Conservation (phyloP, 1,140 invertebrate species). For the Zophobas morio region DNA sequence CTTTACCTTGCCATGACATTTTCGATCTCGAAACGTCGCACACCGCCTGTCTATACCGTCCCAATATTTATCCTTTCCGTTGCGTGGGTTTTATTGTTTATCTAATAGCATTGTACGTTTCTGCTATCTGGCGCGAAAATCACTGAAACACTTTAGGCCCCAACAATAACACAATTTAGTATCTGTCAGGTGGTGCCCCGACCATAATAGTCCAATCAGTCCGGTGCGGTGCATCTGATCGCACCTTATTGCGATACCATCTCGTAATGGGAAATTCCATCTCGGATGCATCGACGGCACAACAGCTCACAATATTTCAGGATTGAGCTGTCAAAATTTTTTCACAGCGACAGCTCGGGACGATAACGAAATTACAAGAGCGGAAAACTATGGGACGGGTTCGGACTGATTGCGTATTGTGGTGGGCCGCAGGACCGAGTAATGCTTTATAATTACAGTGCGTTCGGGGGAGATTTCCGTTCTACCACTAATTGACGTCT, state of each 20-base stretch:
- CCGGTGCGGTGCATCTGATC: slow-evolving; percentile 37
- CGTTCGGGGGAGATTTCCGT: slow-evolving; percentile 39
- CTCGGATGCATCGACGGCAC: slow-evolving; percentile 22
- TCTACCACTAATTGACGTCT: slow-evolving; percentile 48
- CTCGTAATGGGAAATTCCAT: slow-evolving; percentile 47
- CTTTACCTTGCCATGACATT: background rate
- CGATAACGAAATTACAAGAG: slow-evolving; percentile 27
- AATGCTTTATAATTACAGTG: slow-evolving; percentile 53
- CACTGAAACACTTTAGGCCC: slow-evolving; percentile 36
- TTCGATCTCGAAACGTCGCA: background rate
- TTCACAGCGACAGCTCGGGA: slow-evolving; percentile 8
- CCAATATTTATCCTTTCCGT: background rate
- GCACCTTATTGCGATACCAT: slow-evolving; percentile 32
- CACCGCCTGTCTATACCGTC: background rate
- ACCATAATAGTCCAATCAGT: slow-evolving; percentile 45
- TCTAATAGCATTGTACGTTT: slow-evolving; percentile 34
- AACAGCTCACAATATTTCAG: slow-evolving; percentile 33
- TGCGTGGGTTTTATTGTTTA: slow-evolving; percentile 38
- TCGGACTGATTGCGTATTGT: slow-evolving; percentile 54
- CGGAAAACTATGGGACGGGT: slow-evolving; percentile 49
- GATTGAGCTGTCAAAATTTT: slow-evolving; percentile 40
- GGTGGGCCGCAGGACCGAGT: slow-evolving; percentile 41
- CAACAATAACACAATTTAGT: slow-evolving; percentile 46
- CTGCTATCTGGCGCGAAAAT: slow-evolving; percentile 34
- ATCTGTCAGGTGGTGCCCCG: slow-evolving; percentile 47